These are phyloP conservation scores for Gnathonemus echidnorhynchus DNA, from an alignment of 2,113 vertebrate species.

Conservation along the genomic window DNA sequence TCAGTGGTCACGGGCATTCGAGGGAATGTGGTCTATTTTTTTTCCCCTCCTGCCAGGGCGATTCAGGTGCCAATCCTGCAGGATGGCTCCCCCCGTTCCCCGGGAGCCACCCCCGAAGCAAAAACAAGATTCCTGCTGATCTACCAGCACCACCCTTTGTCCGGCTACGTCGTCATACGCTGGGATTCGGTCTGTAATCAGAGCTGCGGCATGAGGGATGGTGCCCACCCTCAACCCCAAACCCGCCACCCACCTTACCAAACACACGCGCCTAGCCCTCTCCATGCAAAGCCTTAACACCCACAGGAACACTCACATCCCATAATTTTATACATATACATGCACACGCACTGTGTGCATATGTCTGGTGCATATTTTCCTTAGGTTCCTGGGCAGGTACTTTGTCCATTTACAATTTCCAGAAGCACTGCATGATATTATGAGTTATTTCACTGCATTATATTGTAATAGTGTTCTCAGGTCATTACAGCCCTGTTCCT, in stretches of 20 bases:
- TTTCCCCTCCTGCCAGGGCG: conserved; percentile 33
- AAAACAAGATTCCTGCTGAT: neutral
- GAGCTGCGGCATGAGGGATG: neutral
- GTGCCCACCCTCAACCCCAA: neutral
- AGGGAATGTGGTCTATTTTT: conserved; percentile 37
- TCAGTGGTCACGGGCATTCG: conserved; percentile 44
- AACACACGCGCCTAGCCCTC: neutral
- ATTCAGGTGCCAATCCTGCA: conserved; percentile 42
- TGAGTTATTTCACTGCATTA: neutral
- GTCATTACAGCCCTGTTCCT: neutral
- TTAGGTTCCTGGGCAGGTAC: neutral
- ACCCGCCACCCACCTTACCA: neutral
- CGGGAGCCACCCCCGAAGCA: neutral
- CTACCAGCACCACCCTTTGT: too few relatives aligned
- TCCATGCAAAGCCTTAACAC: neutral
- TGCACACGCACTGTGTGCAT: neutral
- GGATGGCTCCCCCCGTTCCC: conserved; percentile 17
- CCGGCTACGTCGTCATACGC: neutral
- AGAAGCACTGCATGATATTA: neutral
- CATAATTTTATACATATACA: neutral
- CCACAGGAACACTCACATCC: neutral
- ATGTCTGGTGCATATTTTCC: neutral
- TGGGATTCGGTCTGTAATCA: neutral
- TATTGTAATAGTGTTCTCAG: neutral
- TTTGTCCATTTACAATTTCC: neutral